Conservation (phyloP, 2,888 invertebrate species). For the Drosophila rellima region DNA sequence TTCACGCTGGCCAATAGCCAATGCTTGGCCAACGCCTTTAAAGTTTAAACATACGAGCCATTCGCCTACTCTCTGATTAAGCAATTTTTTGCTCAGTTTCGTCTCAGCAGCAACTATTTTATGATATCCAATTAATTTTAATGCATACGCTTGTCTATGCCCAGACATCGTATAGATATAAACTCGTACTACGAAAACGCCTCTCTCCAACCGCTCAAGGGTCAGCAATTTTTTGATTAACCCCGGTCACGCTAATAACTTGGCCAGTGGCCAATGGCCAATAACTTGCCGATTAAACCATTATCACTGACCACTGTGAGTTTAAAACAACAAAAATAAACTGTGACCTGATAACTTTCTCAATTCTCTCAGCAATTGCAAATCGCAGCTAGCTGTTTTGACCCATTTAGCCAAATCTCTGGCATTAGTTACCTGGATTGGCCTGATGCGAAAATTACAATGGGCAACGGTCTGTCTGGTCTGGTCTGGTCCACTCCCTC, state of each 20-base stretch:
- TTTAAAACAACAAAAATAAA: neutral
- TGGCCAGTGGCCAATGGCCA: slow-evolving; percentile 28
- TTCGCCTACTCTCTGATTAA: slow-evolving; percentile 64
- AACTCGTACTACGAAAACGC: slow-evolving; percentile 9
- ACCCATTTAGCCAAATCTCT: slow-evolving; percentile 82
- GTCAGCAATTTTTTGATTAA: slow-evolving; percentile 83
- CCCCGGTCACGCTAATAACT: slow-evolving; percentile 72
- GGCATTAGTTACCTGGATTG: slow-evolving; percentile 79
- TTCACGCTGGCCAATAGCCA: slow-evolving; percentile 50
- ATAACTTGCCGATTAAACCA: slow-evolving; percentile 62
- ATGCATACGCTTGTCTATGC: slow-evolving; percentile 63
- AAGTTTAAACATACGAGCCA: slow-evolving; percentile 31
- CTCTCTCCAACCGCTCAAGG: slow-evolving; percentile 50
- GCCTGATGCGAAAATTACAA: slow-evolving; percentile 83
- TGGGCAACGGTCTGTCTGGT: slow-evolving; percentile 25
- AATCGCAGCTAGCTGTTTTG: slow-evolving; percentile 54
- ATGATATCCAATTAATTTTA: slow-evolving; percentile 75
- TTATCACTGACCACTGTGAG: slow-evolving; percentile 47
- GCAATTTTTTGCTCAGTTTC: slow-evolving; percentile 57
- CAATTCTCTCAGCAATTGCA: slow-evolving; percentile 41
- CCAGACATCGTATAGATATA: slow-evolving; percentile 48
- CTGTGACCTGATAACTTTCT: slow-evolving; percentile 59
- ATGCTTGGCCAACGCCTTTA: slow-evolving; percentile 61
- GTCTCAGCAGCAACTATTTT: slow-evolving; percentile 52
- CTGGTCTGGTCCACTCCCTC: slow-evolving; percentile 33